Evolutionary conservation across 2,797 vertebrate species (phyloP).

Genomic region (Macropus fuliginosus): DNA sequence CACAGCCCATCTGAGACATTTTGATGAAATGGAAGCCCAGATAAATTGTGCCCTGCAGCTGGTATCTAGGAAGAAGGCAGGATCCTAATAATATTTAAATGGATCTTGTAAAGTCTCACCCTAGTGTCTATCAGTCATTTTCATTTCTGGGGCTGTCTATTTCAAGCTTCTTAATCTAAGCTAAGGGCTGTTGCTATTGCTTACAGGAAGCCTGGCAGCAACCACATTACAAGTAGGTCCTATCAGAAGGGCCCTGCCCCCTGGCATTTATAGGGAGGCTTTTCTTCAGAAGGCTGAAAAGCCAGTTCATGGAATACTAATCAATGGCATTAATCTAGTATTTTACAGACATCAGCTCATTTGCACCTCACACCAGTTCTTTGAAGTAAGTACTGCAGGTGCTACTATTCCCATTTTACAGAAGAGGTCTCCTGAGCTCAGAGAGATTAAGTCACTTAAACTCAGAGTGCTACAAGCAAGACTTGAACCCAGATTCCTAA

Average conservation of each 20-base stretch:
- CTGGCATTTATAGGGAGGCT: neutral
- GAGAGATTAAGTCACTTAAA: neutral
- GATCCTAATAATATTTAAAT: neutral
- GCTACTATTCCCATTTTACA: neutral
- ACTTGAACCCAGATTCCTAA: neutral
- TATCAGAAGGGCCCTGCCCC: neutral
- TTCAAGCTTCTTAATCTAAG: neutral
- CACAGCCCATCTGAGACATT: neutral
- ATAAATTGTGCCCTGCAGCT: neutral
- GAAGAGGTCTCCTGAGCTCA: neutral
- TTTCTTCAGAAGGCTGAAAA: neutral
- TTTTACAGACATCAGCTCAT: neutral
- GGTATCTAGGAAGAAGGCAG: neutral
- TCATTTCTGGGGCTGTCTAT: neutral
- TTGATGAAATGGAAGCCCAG: neutral
- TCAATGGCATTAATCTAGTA: neutral
- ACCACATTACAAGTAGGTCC: neutral
- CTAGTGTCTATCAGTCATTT: neutral
- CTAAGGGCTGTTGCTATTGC: neutral
- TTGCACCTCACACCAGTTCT: neutral
- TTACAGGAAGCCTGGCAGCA: neutral
- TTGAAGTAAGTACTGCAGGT: neutral
- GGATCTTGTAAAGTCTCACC: neutral
- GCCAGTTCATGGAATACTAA: neutral
- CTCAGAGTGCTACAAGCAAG: neutral